These are phyloP conservation scores for Sitophilus oryzae DNA, from an alignment of 1,140 invertebrate genomes.

Conservation along the genomic window DNA sequence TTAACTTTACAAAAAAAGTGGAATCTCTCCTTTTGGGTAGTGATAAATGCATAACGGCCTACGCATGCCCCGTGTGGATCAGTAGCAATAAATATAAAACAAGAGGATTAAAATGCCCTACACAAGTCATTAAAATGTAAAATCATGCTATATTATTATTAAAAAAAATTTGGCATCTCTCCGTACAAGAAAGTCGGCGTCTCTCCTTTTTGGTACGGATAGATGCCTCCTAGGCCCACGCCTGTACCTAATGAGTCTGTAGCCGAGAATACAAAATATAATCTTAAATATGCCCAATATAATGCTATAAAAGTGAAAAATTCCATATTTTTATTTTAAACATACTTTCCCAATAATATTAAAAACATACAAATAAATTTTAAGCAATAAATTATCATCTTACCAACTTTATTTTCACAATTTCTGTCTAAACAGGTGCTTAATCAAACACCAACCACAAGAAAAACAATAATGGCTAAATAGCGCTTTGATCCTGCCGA, in stretches of 20 bases:
- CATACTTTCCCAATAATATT: not conserved
- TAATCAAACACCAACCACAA: too few relatives aligned
- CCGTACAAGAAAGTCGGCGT: not conserved
- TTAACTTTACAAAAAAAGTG: not conserved
- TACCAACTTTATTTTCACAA: too few relatives aligned
- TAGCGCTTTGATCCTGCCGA: too few relatives aligned
- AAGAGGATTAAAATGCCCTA: not conserved
- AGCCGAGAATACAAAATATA: constrained; percentile 1
- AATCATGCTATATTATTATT: not conserved
- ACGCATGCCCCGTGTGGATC: not conserved
- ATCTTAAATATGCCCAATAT: not conserved
- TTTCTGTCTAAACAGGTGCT: too few relatives aligned
- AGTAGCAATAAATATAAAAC: not conserved
- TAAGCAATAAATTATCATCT: too few relatives aligned
- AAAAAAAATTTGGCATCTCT: not conserved
- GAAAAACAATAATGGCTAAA: too few relatives aligned
- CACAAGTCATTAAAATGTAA: not conserved
- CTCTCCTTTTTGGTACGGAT: constrained; percentile 4
- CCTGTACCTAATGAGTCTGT: not conserved
- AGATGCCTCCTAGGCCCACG: not conserved
- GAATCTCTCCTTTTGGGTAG: not conserved
- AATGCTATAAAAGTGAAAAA: too few relatives aligned
- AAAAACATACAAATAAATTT: too few relatives aligned
- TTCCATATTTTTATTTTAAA: constrained; percentile 1
- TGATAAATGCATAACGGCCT: too few relatives aligned